These are phyloP conservation scores for Myathropa florea DNA, from an alignment of 2,888 invertebrate genomes.

Conservation along the genomic window DNA sequence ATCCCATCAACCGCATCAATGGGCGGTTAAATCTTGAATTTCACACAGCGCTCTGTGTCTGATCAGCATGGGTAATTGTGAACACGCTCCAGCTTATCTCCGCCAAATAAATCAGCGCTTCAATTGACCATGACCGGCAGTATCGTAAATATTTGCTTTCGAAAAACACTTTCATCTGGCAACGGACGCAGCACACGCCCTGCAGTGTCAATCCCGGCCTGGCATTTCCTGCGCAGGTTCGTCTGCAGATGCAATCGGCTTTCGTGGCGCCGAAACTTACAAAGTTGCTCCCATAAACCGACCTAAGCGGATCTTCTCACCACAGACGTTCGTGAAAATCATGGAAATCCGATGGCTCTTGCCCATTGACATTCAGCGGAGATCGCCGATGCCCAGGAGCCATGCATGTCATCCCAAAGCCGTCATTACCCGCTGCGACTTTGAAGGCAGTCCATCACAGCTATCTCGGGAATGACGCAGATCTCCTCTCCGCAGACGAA, in stretches of 20 bases:
- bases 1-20: neutral
- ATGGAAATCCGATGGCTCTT: neutral
- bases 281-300: neutral
- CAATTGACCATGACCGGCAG: slow-evolving; percentile 7
- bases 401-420: neutral
- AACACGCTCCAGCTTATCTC: neutral
- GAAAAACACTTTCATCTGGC: slow-evolving; percentile 17
- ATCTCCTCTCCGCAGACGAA: neutral
- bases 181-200: neutral
- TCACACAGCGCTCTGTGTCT: neutral
- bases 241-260: neutral
- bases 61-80: neutral
- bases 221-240: neutral
- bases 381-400: neutral
- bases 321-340: neutral
- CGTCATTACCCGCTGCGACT: neutral
- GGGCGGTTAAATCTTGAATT: neutral
- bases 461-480: neutral
- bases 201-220: too few relatives aligned
- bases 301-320: neutral
- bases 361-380: neutral
- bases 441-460: neutral
- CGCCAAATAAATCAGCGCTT: neutral
- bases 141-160: slow-evolving; percentile 21
- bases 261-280: neutral